These are phyloP conservation scores for Pocillopora verrucosa DNA, from an alignment of 64 coral and sea anemone genomes.

Conservation along the genomic window DNA sequence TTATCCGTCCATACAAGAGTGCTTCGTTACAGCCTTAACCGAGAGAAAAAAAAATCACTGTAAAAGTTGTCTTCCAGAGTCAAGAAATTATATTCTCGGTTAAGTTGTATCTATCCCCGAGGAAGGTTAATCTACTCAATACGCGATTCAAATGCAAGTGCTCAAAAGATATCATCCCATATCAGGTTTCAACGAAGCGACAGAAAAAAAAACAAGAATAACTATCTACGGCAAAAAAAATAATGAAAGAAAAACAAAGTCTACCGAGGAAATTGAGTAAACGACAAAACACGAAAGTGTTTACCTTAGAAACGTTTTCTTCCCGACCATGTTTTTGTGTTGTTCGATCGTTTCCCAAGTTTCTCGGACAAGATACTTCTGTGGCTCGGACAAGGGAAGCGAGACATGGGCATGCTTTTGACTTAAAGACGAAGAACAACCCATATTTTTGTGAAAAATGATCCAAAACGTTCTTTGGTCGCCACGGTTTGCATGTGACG, in stretches of 20 bases:
- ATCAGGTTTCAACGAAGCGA: background rate
- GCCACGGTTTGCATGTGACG: background rate
- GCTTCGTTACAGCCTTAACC: too few species aligned
- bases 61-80: too few species aligned
- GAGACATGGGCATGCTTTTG: background rate
- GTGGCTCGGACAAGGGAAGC: conserved; percentile 55
- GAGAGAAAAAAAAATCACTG: too few species aligned
- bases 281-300: background rate
- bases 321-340: conserved; percentile 65
- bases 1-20: too few species aligned
- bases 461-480: too few species aligned
- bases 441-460: background rate
- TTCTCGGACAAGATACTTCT: conserved; percentile 79
- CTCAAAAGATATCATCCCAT: background rate
- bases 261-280: background rate
- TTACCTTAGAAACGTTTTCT: conserved; percentile 83
- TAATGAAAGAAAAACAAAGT: background rate
- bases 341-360: conserved; percentile 82
- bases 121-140: background rate
- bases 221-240: background rate
- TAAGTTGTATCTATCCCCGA: background rate
- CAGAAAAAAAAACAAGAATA: background rate
- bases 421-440: conserved; percentile 9
- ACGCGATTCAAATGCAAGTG: background rate
- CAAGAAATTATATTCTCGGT: background rate